These are phyloP conservation scores for Acleris cristana DNA, from an alignment of 2,888 invertebrate genomes.

Conservation along the genomic window DNA sequence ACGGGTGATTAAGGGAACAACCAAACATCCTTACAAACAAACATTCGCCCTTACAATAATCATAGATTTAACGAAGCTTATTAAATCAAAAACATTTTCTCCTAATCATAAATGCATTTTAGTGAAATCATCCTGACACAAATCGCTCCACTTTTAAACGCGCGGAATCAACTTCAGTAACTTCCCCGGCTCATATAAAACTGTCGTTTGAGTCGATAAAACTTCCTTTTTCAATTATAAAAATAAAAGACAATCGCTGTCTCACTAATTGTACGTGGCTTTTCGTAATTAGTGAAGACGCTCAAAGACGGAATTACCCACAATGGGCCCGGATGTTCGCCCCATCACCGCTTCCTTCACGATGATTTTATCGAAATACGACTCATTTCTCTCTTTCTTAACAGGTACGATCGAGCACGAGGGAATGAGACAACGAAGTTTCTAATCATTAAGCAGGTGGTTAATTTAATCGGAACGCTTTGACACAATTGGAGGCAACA, in stretches of 20 bases:
- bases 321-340: conserved; percentile 69
- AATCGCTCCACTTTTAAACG: background rate
- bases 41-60: no score
- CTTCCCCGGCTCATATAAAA: conserved; percentile 18
- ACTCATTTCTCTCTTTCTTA: conserved; percentile 46
- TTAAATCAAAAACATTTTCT: no score
- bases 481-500: conserved; percentile 58
- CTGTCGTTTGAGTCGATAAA: conserved; percentile 23
- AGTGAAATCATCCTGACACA: background rate
- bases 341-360: conserved; percentile 68
- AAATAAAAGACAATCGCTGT: conserved; percentile 42
- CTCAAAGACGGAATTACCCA: conserved; percentile 59
- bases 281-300: conserved; percentile 63
- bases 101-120: no score
- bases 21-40: no score
- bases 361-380: conserved; percentile 36
- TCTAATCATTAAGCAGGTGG: conserved; percentile 58
- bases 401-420: conserved; percentile 46
- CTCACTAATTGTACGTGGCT: conserved; percentile 62
- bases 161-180: conserved; percentile 8
- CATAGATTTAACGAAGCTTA: no score
- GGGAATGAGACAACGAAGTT: conserved; percentile 20
- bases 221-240: conserved; percentile 38
- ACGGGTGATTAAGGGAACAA: no score
- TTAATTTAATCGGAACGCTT: conserved; percentile 73